phyloP scores from a whole-genome alignment of 2,888 invertebrate genomes.

The Julus scandinavius region DNA sequence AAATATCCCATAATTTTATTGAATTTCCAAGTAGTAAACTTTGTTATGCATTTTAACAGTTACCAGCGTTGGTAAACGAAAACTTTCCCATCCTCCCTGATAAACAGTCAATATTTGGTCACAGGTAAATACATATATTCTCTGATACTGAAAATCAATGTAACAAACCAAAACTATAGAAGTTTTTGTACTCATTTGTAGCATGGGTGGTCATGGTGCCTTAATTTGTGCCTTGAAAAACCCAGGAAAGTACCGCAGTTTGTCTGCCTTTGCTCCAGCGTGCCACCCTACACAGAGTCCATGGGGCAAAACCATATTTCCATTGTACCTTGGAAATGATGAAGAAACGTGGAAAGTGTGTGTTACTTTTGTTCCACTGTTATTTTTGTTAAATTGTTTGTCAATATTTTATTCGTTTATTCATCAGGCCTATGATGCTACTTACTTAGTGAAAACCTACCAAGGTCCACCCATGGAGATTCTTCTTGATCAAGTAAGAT shows the following conservation, averaged over 20 bases:
- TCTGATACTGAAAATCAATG: background rate
- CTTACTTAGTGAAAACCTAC: slow-evolving; percentile 82
- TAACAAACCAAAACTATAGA: too few relatives aligned
- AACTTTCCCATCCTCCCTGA: slow-evolving; percentile 75
- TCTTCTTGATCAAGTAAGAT: slow-evolving; percentile 85
- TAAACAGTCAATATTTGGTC: slow-evolving; percentile 68
- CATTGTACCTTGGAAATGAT: slow-evolving; percentile 80
- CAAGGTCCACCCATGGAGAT: slow-evolving; percentile 84
- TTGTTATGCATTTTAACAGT: slow-evolving; percentile 62
- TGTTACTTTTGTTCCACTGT: background rate
- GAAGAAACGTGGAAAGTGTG: slow-evolving; percentile 73
- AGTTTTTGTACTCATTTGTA: too few relatives aligned
- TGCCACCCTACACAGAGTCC: slow-evolving; percentile 84
- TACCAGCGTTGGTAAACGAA: slow-evolving; percentile 78
- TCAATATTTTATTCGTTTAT: slow-evolving; percentile 52
- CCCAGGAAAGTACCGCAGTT: slow-evolving; percentile 76
- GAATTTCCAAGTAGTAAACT: background rate
- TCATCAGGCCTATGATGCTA: slow-evolving; percentile 82
- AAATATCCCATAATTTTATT: background rate
- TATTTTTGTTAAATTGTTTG: slow-evolving; percentile 60
- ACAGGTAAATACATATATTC: slow-evolving; percentile 64
- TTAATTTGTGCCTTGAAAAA: slow-evolving; percentile 88
- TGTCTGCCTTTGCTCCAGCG: slow-evolving; percentile 96
- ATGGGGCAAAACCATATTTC: slow-evolving; percentile 89
- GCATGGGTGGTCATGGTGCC: slow-evolving; percentile 99